Evolutionary conservation across 1,140 invertebrate genomes (phyloP).

Genomic region (Scaptodrosophila lebanonensis): DNA sequence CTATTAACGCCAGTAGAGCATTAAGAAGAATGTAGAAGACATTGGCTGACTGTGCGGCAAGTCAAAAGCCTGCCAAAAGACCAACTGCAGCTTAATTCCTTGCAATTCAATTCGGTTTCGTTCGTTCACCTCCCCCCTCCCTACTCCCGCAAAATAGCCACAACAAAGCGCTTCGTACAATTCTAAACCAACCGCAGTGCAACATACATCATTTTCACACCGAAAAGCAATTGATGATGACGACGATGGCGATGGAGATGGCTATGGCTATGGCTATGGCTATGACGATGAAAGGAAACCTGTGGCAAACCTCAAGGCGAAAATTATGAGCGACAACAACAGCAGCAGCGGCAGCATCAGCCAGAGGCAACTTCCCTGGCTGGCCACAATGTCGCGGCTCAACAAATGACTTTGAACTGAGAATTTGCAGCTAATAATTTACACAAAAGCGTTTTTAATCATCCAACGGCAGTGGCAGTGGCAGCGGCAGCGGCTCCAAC

Average conservation of each 20-base stretch:
- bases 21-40: background rate
- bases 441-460: conserved; percentile 74
- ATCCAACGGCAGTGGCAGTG: conserved; percentile 36
- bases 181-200: conserved; percentile 62
- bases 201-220: conserved; percentile 74
- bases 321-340: conserved; percentile 63
- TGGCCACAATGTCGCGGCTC: too few relatives aligned
- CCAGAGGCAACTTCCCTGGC: background rate
- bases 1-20: conserved; percentile 30
- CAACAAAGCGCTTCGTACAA: conserved; percentile 5
- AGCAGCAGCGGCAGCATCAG: conserved; percentile 25
- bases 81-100: too few relatives aligned
- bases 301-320: conserved; percentile 67
- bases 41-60: too few relatives aligned
- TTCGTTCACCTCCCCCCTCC: too few relatives aligned
- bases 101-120: background rate
- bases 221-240: conserved; percentile 61
- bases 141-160: background rate
- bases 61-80: too few relatives aligned
- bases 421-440: conserved; percentile 74
- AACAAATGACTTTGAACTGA: conserved; percentile 66
- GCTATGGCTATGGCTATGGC: too few relatives aligned
- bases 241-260: conserved; percentile 3
- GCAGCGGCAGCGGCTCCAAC: conserved; percentile 14
- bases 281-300: conserved; percentile 28